Base-by-base conservation (phyloP, 2,113 vertebrate species). In the Anolis carolinensis region DNA sequence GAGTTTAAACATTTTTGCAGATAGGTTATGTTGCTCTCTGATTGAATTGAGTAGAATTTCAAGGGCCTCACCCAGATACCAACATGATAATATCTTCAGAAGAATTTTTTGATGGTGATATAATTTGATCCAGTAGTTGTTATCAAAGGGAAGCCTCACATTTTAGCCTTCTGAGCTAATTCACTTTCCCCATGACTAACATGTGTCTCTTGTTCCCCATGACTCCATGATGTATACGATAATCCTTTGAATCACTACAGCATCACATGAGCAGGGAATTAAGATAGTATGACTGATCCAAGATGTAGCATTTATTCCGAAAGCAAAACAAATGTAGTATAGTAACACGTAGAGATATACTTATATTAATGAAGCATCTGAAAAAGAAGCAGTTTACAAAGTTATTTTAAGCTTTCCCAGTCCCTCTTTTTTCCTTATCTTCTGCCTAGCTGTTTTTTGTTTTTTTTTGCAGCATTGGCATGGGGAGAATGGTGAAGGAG, bases 21-120 rank as follows among this genome's bases (percentile, higher is more conserved):
- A 70, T n/a, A 79, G 36, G 27, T 9, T 63, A 30, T 59, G 16
- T 7, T 71, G 9, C 16, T 27, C 20, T 72, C 44, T 67, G 13
- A 76, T 9, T 79, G 78, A 39, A 18, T 84, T 85, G 34, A 39
- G 59, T 78, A 67, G 62, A 21, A 84, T 36, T 79, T 79, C 32
- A 70, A 13, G 27, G 39, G 34, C 27, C 34, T 25, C 36, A 32
- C 50, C n/a, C 68, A 74, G 34, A 63, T 75, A 63, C 55, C 62
- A 13, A n/a, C 32, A 71, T 32, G 70, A 67, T 30, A 44, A 30
- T 48, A 39, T 3, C 27, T 72, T 52, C 65, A 81, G 67, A 48
- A 39, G 16, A 44, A 75, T 79, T 70, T 59, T 55, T 85, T 6
- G 21, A n/a, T 72, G 76, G 34, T 36, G 48, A 36, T 55, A 16